phyloP scores from a whole-genome alignment of 2,888 invertebrate genomes.

The Hypomecis atomaria region DNA sequence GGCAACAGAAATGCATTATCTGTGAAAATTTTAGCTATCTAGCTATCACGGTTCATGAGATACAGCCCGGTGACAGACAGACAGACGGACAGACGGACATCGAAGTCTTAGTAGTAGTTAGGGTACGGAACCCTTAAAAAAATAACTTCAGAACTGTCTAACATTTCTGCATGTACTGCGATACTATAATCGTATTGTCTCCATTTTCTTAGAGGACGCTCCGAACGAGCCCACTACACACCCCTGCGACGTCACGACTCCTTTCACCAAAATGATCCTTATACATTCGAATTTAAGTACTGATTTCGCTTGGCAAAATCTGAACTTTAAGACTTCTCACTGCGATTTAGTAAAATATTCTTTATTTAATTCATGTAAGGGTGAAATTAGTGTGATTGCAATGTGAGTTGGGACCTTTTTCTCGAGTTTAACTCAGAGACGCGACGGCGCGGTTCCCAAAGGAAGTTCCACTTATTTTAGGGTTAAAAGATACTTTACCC shows the following conservation, averaged over 20 bases:
- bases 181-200: slow-evolving; percentile 78
- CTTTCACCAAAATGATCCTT: slow-evolving; percentile 7
- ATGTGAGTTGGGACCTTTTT: slow-evolving; percentile 45
- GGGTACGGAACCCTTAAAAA: too few species aligned
- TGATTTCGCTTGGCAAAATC: slow-evolving; percentile 12
- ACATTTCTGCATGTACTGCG: slow-evolving; percentile 56
- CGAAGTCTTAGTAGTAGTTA: too few species aligned
- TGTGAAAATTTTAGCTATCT: too few species aligned
- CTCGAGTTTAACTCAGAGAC: slow-evolving; percentile 51
- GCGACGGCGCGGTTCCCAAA: slow-evolving; percentile 69
- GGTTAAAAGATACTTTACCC: slow-evolving; percentile 73
- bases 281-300: slow-evolving; percentile 1
- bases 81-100: too few species aligned
- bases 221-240: slow-evolving; percentile 73
- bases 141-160: slow-evolving; percentile 41
- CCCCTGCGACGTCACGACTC: slow-evolving; percentile 51
- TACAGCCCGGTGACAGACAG: too few species aligned
- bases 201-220: slow-evolving; percentile 79
- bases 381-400: slow-evolving; percentile 16
- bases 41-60: too few species aligned
- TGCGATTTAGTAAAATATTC: background rate
- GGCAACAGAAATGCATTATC: too few species aligned
- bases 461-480: slow-evolving; percentile 71
- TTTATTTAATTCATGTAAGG: slow-evolving; percentile 6
- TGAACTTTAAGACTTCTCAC: slow-evolving; percentile 43